Evolutionary conservation across 2,113 vertebrate species (phyloP).

Genomic region (Gnathonemus longibarbis): DNA sequence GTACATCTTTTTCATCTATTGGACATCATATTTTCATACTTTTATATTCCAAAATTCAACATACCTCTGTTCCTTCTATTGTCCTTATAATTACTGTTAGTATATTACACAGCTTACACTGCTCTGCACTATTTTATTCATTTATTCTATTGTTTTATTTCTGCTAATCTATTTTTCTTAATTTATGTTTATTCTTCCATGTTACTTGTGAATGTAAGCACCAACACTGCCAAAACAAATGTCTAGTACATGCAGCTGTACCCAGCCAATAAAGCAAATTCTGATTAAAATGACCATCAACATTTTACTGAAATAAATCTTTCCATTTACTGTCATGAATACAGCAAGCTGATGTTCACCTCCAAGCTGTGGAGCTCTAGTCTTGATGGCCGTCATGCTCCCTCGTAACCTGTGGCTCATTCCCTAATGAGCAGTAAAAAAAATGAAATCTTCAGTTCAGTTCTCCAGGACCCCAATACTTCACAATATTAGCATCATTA

Average conservation of each 20-base stretch:
- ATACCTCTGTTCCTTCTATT: neutral
- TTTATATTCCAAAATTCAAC: neutral
- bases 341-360: slow-evolving; percentile 51
- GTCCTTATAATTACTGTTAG: neutral
- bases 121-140: neutral
- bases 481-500: neutral
- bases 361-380: slow-evolving; percentile 86
- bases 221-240: neutral
- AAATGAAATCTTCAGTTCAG: neutral
- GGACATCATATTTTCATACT: too few relatives aligned
- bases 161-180: neutral
- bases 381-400: slow-evolving; percentile 83
- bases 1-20: too few relatives aligned
- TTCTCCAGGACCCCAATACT: neutral
- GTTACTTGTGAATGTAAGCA: neutral
- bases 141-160: neutral
- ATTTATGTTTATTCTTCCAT: neutral
- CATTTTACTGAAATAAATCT: neutral
- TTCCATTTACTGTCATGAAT: neutral
- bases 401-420: slow-evolving; percentile 82
- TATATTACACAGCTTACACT: neutral
- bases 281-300: neutral
- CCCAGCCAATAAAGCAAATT: neutral
- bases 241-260: neutral
- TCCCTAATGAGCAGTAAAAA: slow-evolving; percentile 62